These are phyloP conservation scores for Macaria liturata DNA, from an alignment of 2,888 invertebrate species.

Conservation along the genomic window DNA sequence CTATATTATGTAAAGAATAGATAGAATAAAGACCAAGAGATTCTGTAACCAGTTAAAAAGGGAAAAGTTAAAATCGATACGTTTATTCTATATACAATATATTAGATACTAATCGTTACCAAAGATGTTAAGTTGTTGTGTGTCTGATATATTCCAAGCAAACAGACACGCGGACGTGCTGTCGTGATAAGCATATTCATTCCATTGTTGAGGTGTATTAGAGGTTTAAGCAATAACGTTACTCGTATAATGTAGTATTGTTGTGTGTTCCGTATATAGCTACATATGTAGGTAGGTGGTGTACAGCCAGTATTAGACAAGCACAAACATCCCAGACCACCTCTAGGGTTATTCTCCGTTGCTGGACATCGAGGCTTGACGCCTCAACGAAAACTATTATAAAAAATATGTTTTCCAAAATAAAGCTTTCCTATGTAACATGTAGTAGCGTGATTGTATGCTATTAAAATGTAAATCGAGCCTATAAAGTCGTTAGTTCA, in stretches of 20 bases:
- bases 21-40: slow-evolving; percentile 21
- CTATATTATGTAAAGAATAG: slow-evolving; percentile 22
- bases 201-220: slow-evolving; percentile 40
- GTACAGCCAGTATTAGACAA: no score
- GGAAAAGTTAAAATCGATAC: slow-evolving; percentile 16
- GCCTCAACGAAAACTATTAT: no score
- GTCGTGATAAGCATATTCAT: slow-evolving; percentile 26
- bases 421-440: slow-evolving; percentile 15
- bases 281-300: no score
- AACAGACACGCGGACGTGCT: slow-evolving; percentile 1
- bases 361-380: no score
- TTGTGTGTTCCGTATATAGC: slow-evolving; percentile 20
- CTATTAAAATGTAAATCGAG: not conserved
- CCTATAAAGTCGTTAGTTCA: slow-evolving; percentile 5
- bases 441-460: not conserved
- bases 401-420: slow-evolving; percentile 11
- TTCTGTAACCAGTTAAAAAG: slow-evolving; percentile 15
- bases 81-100: slow-evolving; percentile 19
- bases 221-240: slow-evolving; percentile 43
- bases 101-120: slow-evolving; percentile 16
- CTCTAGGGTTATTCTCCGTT: no score
- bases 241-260: slow-evolving; percentile 26
- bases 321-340: no score
- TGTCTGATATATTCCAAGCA: not conserved
- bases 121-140: slow-evolving; percentile 1